Percentiles rank a stretch among this genome's conserved stretches.
Conservation (phyloP, 92 coral and sea anemone genomes). For the Palythoa caribaeorum region DNA sequence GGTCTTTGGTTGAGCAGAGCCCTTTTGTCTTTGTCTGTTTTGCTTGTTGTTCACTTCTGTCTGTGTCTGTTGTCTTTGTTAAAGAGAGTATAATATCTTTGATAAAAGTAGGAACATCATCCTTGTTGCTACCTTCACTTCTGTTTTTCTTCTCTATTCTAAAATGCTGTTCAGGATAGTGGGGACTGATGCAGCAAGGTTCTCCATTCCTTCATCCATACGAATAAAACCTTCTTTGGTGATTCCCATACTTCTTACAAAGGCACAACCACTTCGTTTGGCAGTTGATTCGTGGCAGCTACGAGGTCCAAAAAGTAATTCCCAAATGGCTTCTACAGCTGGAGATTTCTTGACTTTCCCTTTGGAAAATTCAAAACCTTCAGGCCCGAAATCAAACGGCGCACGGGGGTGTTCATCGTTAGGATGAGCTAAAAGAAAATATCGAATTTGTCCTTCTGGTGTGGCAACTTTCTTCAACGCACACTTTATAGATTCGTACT, state of each 20-base stretch:
- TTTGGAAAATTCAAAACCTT: not conserved
- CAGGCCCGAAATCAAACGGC: not conserved
- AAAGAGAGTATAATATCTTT: not conserved
- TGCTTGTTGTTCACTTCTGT: too few species aligned
- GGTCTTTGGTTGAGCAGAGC: not conserved
- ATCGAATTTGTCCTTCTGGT: not conserved
- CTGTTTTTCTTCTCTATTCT: not conserved
- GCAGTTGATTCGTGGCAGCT: slow-evolving; percentile 2
- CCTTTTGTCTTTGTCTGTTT: too few species aligned
- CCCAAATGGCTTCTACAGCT: not conserved
- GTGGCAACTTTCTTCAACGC: not conserved
- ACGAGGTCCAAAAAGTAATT: not conserved
- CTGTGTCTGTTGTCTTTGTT: not conserved
- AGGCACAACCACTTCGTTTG: slow-evolving; percentile 21
- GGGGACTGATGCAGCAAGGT: not conserved
- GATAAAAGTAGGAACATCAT: not conserved
- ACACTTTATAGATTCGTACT: not conserved
- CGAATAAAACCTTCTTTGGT: not conserved
- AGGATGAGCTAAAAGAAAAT: slow-evolving; percentile 19
- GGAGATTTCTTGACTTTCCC: not conserved
- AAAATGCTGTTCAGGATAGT: not conserved
- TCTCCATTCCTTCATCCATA: not conserved
- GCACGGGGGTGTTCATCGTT: not conserved
- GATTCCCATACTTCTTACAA: slow-evolving; percentile 6
- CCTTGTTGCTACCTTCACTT: not conserved